phyloP scores from a whole-genome alignment of 2,113 vertebrate genomes.

The Hippocampus abdominalis region DNA sequence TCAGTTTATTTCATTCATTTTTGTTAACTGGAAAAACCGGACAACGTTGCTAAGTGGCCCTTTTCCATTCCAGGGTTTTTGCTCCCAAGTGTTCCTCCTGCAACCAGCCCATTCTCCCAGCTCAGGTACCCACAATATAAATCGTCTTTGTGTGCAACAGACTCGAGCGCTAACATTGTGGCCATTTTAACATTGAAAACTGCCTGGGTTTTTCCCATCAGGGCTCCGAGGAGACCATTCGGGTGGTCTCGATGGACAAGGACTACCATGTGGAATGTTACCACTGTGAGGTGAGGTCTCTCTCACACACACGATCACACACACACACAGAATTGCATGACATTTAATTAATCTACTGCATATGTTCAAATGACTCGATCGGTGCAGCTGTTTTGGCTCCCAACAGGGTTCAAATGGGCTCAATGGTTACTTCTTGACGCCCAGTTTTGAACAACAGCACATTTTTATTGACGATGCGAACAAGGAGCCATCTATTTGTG shows the following conservation, averaged over 20 bases:
- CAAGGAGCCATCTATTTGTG: no score
- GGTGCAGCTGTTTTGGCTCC: no score
- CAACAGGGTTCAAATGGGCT: not conserved
- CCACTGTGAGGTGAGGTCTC: conserved; percentile 89
- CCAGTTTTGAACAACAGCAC: no score
- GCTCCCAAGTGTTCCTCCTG: conserved; percentile 98
- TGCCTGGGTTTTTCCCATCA: conserved; percentile 48
- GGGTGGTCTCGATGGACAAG: conserved; percentile 98
- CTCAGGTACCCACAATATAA: conserved; percentile 78
- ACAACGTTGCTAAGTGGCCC: not conserved
- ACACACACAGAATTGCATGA: no score
- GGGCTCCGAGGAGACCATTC: conserved; percentile 95
- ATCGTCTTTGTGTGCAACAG: not conserved
- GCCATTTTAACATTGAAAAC: not conserved
- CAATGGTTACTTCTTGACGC: no score
- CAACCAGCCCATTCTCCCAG: conserved; percentile 93
- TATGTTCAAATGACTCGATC: no score
- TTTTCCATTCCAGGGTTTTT: conserved; percentile 81
- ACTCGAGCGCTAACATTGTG: not conserved
- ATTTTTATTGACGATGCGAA: no score
- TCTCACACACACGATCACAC: not conserved
- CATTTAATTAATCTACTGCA: no score
- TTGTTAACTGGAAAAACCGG: not conserved
- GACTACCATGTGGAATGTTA: conserved; percentile 98
- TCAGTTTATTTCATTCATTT: not conserved